Evolutionary conservation across 1,140 invertebrate genomes (phyloP), one percentile per base, ranked within the genome.

Genomic region (Dendrolimus punctatus): DNA sequence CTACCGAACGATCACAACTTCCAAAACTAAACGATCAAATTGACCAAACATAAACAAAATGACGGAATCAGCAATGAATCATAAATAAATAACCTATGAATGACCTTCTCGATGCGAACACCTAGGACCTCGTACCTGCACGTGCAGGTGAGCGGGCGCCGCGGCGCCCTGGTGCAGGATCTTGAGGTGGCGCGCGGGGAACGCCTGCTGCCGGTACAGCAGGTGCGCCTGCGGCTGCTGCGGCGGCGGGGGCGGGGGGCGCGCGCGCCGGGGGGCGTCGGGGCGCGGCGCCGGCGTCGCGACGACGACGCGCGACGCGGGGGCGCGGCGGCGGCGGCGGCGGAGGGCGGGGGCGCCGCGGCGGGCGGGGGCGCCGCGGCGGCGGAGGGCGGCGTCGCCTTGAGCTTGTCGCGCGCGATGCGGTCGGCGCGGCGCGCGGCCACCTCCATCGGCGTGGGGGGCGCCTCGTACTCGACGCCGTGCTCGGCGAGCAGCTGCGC

Each of bases 391-490:
- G 46, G 40, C 37, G 60, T 8, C 44, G 64, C 73, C 60, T 88
- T 85, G 56, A 88, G 70, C 66, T 97, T 97, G 64, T 96, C 95
- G 64, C 93, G 91, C 0, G 92, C 92, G 53, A 97, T 92, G 55
- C 95, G 88, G 67, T 98, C 96, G 4, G 94, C 95, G 64, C 96
- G 89, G 49, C 92, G 92, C 6, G 91, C 89, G 4, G 96, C 96
- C 40, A 98, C 94, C 63, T 96, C 93, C 63, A 93, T 91, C 0
- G 96, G 96, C 53, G 91, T 90, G 10, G 96, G 83, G 0, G 96
- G 96, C 58, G 89, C 90, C 62, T 99, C 97, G 68, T 97, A 95
- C 68, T 92, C 92, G 47, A 99, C 94, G 5, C 93, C 93, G 75
- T 91, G 93, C 47, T 98, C 96, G 39, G 91, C 89, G 57, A 98